phyloP scores from a whole-genome alignment of 2,797 vertebrate species.

The Sebastes minor region DNA sequence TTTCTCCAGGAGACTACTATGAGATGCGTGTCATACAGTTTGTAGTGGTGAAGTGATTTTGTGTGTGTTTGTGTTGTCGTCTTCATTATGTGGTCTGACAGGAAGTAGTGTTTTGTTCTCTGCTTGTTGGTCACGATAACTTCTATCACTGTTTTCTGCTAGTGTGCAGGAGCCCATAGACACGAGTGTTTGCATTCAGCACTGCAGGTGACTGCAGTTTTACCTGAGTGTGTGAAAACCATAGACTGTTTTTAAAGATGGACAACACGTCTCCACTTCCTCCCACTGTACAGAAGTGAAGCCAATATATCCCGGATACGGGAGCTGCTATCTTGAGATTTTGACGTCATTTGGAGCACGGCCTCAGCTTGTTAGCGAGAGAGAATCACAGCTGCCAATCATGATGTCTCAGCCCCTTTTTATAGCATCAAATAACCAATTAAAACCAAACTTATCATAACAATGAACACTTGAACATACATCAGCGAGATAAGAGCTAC shows the following conservation, averaged over 20 bases:
- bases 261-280: too few species aligned
- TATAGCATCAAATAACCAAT: too few species aligned
- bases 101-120: slow-evolving; percentile 26
- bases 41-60: slow-evolving; percentile 53
- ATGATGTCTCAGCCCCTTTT: too few species aligned
- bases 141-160: slow-evolving; percentile 41
- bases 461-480: too few species aligned
- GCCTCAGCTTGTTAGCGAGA: too few species aligned
- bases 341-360: too few species aligned
- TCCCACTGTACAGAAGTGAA: too few species aligned
- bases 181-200: slow-evolving; percentile 21
- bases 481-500: too few species aligned
- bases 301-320: too few species aligned
- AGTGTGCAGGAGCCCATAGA: slow-evolving; percentile 15
- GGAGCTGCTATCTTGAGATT: too few species aligned
- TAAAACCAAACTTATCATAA: too few species aligned
- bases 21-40: slow-evolving; percentile 36
- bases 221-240: background rate
- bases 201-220: slow-evolving; percentile 29
- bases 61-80: slow-evolving; percentile 31
- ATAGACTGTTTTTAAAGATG: accelerated
- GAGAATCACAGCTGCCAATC: too few species aligned
- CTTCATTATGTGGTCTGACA: slow-evolving; percentile 25
- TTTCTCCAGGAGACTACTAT: slow-evolving; percentile 43
- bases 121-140: slow-evolving; percentile 22